These are phyloP conservation scores for Leucoma salicis DNA, from an alignment of 2,888 invertebrate genomes.

Conservation along the genomic window DNA sequence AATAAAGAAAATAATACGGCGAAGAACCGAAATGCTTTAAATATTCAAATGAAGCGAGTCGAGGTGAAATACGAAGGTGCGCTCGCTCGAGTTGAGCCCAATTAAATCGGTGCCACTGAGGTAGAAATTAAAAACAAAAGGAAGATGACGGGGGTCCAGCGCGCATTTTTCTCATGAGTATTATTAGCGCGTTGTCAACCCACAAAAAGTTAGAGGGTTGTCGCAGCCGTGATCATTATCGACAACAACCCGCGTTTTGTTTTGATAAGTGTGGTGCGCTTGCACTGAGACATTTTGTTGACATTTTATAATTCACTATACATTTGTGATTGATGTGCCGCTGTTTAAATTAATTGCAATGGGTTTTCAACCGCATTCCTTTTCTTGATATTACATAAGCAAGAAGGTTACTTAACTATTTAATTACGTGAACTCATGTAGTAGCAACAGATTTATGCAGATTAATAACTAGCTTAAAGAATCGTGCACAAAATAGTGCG, in stretches of 20 bases:
- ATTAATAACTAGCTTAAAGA: slow-evolving; percentile 22
- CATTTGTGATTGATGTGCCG: slow-evolving; percentile 64
- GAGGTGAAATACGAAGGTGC: slow-evolving; percentile 82
- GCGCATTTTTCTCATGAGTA: slow-evolving; percentile 82
- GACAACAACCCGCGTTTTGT: slow-evolving; percentile 78
- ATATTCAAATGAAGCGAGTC: slow-evolving; percentile 81
- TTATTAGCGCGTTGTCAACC: slow-evolving; percentile 82
- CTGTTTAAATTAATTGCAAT: slow-evolving; percentile 36
- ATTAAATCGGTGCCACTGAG: slow-evolving; percentile 83
- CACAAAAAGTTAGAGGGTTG: slow-evolving; percentile 76
- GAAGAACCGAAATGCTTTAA: slow-evolving; percentile 78
- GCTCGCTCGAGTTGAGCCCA: slow-evolving; percentile 79
- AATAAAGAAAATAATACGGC: slow-evolving; percentile 78
- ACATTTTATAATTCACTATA: slow-evolving; percentile 66
- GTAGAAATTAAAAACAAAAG: slow-evolving; percentile 83
- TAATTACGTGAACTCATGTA: not conserved
- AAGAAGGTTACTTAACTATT: not conserved
- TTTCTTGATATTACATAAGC: not conserved
- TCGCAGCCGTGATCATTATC: slow-evolving; percentile 75
- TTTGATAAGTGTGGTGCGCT: slow-evolving; percentile 76
- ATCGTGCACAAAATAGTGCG: slow-evolving; percentile 48
- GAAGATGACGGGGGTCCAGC: slow-evolving; percentile 75
- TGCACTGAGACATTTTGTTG: slow-evolving; percentile 63
- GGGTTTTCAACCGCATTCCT: slow-evolving; percentile 22
- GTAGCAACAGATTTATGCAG: slow-evolving; percentile 6